Evolutionary conservation across 2,113 vertebrate genomes (phyloP).

Genomic region (Aythya baeri): DNA sequence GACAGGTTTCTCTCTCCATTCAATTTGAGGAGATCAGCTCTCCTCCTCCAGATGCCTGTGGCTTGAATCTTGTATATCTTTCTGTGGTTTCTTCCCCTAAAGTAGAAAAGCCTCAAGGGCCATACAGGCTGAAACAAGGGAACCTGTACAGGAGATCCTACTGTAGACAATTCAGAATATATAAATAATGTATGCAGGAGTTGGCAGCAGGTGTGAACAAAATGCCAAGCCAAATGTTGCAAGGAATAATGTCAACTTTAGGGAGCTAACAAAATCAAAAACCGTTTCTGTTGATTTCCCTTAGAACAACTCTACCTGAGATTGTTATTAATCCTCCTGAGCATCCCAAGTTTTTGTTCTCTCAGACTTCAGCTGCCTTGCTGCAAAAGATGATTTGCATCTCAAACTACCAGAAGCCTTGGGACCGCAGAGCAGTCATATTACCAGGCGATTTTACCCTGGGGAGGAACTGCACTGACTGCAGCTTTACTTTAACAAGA

Average conservation of each 20-base stretch:
- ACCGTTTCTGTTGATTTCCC: background rate
- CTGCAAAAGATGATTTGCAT: conserved; percentile 50
- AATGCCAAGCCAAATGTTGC: background rate
- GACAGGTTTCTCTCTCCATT: background rate
- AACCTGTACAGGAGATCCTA: background rate
- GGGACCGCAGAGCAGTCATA: background rate
- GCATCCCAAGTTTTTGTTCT: background rate
- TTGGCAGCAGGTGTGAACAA: background rate
- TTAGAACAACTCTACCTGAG: background rate
- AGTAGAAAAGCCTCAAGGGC: background rate
- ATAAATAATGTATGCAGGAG: background rate
- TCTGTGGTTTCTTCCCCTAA: background rate
- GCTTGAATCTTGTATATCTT: background rate
- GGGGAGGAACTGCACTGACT: background rate
- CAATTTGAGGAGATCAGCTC: background rate
- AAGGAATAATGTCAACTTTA: background rate
- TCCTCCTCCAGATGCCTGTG: background rate
- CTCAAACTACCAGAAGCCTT: background rate
- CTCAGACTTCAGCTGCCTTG: background rate
- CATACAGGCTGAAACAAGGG: background rate
- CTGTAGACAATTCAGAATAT: background rate
- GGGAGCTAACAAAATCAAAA: background rate
- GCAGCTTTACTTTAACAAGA: conserved; percentile 37
- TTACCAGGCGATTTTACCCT: background rate
- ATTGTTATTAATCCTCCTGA: background rate